Conservation (phyloP, 2,113 vertebrate species). For the Butastur rufipennis region DNA sequence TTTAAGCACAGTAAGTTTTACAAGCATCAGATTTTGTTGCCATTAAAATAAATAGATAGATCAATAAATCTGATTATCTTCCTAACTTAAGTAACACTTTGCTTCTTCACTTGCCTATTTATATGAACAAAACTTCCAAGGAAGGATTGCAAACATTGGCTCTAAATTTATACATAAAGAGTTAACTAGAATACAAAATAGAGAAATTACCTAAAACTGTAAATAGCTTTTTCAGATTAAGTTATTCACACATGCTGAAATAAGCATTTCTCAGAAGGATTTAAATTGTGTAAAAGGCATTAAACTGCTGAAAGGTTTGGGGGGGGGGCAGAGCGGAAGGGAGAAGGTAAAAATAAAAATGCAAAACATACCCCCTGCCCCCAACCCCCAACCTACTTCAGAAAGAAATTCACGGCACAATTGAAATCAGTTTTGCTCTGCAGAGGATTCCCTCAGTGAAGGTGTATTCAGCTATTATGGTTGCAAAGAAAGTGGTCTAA, state of each 20-base stretch:
- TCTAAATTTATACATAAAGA: background rate
- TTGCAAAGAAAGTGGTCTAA: background rate
- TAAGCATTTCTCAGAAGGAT: background rate
- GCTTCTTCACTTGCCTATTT: background rate
- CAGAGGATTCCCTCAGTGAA: background rate
- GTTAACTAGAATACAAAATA: background rate
- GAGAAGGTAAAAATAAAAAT: background rate
- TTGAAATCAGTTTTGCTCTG: background rate
- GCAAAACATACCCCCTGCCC: background rate
- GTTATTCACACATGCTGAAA: background rate
- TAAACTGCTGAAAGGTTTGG: background rate
- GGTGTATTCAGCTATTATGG: background rate
- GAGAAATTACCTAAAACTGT: background rate
- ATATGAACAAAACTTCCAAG: background rate
- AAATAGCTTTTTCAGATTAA: background rate
- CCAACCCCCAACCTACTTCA: background rate
- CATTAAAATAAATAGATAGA: background rate
- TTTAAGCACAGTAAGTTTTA: background rate
- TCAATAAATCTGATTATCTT: background rate
- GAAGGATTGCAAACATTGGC: background rate
- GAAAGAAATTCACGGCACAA: background rate
- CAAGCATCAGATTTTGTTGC: background rate
- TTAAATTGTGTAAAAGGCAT: background rate
- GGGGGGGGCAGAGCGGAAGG: rapidly evolving
- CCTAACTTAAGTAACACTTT: background rate